phyloP scores from a whole-genome alignment of 2,797 vertebrate species.

The Enteromius thamalakanensis region DNA sequence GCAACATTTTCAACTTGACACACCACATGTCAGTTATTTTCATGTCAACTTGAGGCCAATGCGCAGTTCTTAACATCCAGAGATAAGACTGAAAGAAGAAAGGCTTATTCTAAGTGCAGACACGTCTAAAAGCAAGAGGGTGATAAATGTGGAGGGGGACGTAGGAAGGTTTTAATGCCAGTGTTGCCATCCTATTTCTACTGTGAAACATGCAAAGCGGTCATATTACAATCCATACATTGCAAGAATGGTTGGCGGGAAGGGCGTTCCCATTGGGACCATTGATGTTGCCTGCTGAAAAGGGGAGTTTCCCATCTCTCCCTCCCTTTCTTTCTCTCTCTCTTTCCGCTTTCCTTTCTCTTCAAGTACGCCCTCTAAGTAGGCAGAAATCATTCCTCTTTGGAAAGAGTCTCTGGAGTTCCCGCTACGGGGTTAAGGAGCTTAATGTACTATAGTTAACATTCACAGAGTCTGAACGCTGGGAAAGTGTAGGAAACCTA shows the following conservation, averaged over 20 bases:
- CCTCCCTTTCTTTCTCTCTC: conserved; percentile 12
- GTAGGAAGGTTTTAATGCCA: conserved; percentile 9
- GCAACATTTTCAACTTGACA: neutral
- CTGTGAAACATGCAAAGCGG: conserved; percentile 24
- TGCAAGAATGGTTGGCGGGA: conserved; percentile 47
- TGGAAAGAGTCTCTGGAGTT: conserved; percentile 38
- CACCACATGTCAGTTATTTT: neutral
- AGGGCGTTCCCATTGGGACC: conserved; percentile 42
- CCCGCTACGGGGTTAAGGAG: conserved; percentile 32
- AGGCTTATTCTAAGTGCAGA: neutral
- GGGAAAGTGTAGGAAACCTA: conserved; percentile 29
- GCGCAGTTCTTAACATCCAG: neutral
- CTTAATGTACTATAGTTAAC: conserved; percentile 34
- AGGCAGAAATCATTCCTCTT: conserved; percentile 37
- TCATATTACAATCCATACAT: conserved; percentile 48
- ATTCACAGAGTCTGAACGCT: conserved; percentile 22
- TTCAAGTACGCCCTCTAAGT: neutral
- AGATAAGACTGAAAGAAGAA: neutral
- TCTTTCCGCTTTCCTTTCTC: neutral
- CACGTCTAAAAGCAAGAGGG: neutral
- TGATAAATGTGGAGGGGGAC: neutral
- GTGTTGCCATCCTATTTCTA: conserved; percentile 28
- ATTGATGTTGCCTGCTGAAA: conserved; percentile 31
- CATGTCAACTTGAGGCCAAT: neutral
- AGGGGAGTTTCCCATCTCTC: conserved; percentile 36